Conservation (phyloP, 2,113 vertebrate genomes). For the Bujurquina vittata region DNA sequence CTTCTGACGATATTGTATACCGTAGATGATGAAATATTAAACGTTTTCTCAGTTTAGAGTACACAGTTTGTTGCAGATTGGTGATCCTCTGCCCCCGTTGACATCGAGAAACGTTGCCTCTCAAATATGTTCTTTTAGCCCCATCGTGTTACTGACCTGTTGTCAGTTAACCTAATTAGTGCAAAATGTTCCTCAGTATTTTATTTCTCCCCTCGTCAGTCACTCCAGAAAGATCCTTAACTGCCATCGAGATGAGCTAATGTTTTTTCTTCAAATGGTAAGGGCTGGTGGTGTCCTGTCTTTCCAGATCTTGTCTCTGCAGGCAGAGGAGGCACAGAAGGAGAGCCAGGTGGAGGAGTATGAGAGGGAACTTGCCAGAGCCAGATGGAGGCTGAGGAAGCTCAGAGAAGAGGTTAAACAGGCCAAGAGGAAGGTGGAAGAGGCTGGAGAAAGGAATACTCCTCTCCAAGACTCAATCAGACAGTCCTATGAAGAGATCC, state of each 20-base stretch:
- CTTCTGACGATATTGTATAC: no score
- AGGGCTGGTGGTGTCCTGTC: background rate
- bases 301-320: slow-evolving; percentile 88
- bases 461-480: slow-evolving; percentile 84
- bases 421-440: slow-evolving; percentile 86
- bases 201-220: background rate
- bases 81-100: no score
- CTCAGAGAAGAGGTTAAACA: slow-evolving; percentile 89
- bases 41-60: no score
- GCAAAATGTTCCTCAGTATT: no score
- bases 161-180: no score
- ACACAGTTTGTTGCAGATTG: no score
- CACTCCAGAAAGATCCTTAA: background rate
- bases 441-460: slow-evolving; percentile 85
- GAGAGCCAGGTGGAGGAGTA: slow-evolving; percentile 90
- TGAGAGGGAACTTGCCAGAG: slow-evolving; percentile 88
- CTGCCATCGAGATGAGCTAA: background rate
- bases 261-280: background rate
- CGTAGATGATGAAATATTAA: no score
- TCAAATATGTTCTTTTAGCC: no score
- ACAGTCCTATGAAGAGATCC: slow-evolving; percentile 80
- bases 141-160: no score
- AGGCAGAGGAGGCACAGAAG: slow-evolving; percentile 87
- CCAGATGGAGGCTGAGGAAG: slow-evolving; percentile 86
- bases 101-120: no score